Conservation (phyloP, 2,113 vertebrate species). For the Trogon surrucura region DNA sequence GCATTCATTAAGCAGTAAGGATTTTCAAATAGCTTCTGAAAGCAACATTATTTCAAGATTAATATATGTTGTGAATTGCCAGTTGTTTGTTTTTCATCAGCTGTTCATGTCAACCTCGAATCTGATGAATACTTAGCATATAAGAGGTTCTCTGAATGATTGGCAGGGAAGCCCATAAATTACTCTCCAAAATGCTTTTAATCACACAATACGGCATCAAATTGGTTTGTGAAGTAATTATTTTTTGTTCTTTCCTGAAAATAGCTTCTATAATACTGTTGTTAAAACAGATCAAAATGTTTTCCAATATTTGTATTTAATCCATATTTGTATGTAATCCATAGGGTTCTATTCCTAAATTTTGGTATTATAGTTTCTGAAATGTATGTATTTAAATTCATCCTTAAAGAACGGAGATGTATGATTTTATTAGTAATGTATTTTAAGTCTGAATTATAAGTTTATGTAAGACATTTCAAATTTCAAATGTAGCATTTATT, state of each 20-base stretch:
- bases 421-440: background rate
- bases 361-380: background rate
- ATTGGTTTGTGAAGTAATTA: background rate
- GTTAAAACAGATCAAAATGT: conserved; percentile 5
- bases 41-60: background rate
- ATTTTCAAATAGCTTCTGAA: background rate
- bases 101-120: background rate
- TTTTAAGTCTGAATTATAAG: background rate
- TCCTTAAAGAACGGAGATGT: background rate
- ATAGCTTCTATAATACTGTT: background rate
- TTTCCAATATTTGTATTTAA: background rate
- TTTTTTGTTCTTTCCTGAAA: conserved; percentile 7
- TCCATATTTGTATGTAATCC: background rate
- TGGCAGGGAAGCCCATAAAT: background rate
- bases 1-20: background rate
- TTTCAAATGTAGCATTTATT: background rate
- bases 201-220: background rate
- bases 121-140: background rate
- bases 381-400: background rate
- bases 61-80: background rate
- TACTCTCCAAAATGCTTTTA: conserved; percentile 20
- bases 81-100: background rate
- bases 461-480: background rate
- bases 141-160: background rate
- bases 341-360: background rate